Conservation (phyloP, 1,140 invertebrate species). For the Pristionchus pacificus region DNA sequence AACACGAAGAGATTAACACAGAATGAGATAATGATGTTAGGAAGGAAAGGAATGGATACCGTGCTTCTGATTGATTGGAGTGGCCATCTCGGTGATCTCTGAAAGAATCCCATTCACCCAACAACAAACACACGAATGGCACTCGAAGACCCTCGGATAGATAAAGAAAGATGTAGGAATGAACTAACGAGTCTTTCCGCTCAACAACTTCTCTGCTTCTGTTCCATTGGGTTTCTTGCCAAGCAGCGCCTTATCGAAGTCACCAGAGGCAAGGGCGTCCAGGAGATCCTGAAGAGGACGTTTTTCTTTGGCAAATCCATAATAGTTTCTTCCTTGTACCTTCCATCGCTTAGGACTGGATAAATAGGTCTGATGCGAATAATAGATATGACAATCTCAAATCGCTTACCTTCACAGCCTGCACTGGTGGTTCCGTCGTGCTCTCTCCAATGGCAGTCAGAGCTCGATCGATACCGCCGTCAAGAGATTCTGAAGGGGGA, state of each 20-base stretch:
- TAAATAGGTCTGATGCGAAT: too few species aligned
- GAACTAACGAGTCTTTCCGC: not conserved
- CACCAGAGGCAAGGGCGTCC: conserved; percentile 27
- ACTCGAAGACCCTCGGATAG: not conserved
- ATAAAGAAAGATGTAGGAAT: not conserved
- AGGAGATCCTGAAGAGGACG: conserved; percentile 23
- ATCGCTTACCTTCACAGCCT: conserved; percentile 18
- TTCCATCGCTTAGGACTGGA: too few species aligned
- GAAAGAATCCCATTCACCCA: too few species aligned
- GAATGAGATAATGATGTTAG: too few species aligned
- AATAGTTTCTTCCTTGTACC: too few species aligned
- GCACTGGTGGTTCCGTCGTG: conserved; percentile 30
- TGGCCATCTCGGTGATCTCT: too few species aligned
- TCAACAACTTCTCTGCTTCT: not conserved
- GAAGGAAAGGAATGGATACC: not conserved
- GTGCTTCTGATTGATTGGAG: conserved; percentile 1
- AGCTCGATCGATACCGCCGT: too few species aligned
- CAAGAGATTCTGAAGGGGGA: too few species aligned
- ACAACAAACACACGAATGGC: too few species aligned
- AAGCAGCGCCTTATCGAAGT: not conserved
- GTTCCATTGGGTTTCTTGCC: conserved; percentile 1
- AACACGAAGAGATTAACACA: too few species aligned
- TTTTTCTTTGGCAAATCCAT: too few species aligned
- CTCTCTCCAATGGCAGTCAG: too few species aligned
- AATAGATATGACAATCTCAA: not conserved